phyloP scores from a whole-genome alignment of 2,888 invertebrate genomes.

The Trissolcus japonicus region DNA sequence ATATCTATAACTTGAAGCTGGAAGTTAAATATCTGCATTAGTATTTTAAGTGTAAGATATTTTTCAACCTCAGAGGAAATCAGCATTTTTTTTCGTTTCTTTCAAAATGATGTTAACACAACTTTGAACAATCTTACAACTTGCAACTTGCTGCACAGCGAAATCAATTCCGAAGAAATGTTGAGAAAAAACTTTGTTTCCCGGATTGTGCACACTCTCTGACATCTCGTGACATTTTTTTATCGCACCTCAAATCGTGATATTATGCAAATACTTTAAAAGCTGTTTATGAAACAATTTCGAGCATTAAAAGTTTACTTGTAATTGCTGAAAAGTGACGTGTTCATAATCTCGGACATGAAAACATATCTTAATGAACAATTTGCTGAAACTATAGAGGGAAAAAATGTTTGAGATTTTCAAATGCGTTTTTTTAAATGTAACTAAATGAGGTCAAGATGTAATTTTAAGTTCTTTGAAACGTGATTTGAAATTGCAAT shows the following conservation, averaged over 20 bases:
- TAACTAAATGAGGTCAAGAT: too few relatives aligned
- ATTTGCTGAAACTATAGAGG: background rate
- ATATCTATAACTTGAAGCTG: too few relatives aligned
- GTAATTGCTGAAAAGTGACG: constrained; percentile 1
- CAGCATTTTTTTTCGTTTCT: too few relatives aligned
- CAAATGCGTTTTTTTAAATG: too few relatives aligned
- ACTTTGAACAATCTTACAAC: too few relatives aligned
- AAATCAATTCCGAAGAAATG: constrained; percentile 12
- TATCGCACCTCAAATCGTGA: constrained; percentile 24
- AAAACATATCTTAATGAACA: constrained; percentile 2
- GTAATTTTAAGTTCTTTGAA: background rate
- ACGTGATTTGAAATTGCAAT: too few relatives aligned
- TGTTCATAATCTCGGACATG: background rate
- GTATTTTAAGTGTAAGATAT: too few relatives aligned
- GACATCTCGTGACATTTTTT: constrained; percentile 22
- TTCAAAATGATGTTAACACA: too few relatives aligned
- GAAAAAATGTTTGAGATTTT: background rate
- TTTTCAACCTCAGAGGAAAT: too few relatives aligned
- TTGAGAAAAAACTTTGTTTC: constrained; percentile 6
- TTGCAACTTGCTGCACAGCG: constrained; percentile 1
- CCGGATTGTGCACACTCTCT: too few relatives aligned
- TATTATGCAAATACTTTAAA: constrained; percentile 35
- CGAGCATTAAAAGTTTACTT: constrained; percentile 17
- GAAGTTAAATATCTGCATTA: too few relatives aligned
- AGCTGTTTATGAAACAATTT: constrained; percentile 25